Base-by-base conservation (phyloP, 2,113 vertebrate species). In the Seriola quinqueradiata region DNA sequence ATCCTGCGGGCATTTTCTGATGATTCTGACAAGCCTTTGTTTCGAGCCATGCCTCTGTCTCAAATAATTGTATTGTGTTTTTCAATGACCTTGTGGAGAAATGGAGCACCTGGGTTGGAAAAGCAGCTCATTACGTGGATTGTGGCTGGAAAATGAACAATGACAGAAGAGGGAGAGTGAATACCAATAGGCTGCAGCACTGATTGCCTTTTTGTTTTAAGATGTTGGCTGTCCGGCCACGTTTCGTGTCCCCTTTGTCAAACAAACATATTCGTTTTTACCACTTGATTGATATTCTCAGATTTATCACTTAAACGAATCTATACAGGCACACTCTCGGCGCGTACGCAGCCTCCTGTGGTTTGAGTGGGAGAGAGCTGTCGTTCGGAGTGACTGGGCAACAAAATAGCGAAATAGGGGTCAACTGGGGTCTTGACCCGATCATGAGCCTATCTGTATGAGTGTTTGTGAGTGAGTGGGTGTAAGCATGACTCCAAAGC, bases 141-240 rank as follows among this genome's bases (percentile, higher is more conserved):
- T 82, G 86, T 76, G 67, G 76, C 85, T 81, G 60, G 78, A 86
- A 92, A 93, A 92, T 92, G 90, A 94, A 92, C 91, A 90, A 87
- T 84, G 92, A 89, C 90, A 92, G 84, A 72, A 63, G 83, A 83
- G 71, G 54, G 19, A 78, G 66, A 17, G 57, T 74, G 93, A 93
- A 94, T 94, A 89, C 83, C 78, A 93, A 93, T 88, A 8, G 59
- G 83, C 73, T 72, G 66, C 48, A 10, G 77, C 71, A 0, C 76
- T 89, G 90, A 92, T 92, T 92, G 90, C 67, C 75, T 90, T 92
- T 91, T 90, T 89, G 79, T 90, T 87, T 90, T 84, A 82, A 84
- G 73, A 73, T 78, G 82, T 79, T 76, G 67, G 83, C 85, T 79
- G 83, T 87, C 83, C 28, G 50, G 70, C 73, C 82, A 77, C 36